phyloP scores from a whole-genome alignment of 2,797 vertebrate genomes.

The Lerista edwardsae region DNA sequence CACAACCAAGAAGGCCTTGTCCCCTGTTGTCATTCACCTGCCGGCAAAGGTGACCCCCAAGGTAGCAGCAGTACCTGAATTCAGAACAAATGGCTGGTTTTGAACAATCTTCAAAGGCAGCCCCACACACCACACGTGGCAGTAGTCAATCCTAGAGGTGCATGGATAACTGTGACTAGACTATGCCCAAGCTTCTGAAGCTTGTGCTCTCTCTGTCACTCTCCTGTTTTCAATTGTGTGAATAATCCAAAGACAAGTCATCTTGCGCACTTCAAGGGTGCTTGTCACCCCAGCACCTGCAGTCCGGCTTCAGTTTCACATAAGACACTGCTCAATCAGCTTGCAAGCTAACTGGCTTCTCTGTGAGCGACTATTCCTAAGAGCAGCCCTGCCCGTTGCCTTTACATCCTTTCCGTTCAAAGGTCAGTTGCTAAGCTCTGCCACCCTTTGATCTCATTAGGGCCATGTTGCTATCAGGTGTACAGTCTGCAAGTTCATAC shows the following conservation, averaged over 20 bases:
- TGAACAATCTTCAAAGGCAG: too few relatives aligned
- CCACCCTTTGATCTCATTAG: background rate
- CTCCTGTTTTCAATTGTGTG: background rate
- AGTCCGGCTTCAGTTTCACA: background rate
- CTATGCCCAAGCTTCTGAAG: background rate
- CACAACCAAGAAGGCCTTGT: too few relatives aligned
- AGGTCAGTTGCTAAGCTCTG: background rate
- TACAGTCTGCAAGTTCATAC: accelerated
- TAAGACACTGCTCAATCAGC: accelerated
- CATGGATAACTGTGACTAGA: background rate
- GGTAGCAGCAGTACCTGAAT: too few relatives aligned
- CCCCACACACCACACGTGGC: too few relatives aligned
- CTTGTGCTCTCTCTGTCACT: background rate
- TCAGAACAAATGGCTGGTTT: too few relatives aligned
- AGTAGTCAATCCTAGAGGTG: background rate
- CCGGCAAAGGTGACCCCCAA: too few relatives aligned
- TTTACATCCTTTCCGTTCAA: accelerated
- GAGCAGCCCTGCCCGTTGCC: background rate
- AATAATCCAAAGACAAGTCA: too few relatives aligned
- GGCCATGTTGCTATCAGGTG: accelerated
- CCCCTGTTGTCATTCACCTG: too few relatives aligned
- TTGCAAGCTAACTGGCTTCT: accelerated
- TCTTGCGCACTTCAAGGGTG: background rate
- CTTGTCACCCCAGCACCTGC: background rate
- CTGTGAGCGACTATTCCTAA: background rate